These are phyloP conservation scores for Herpailurus yagouaroundi DNA, from an alignment of 2,113 vertebrate genomes.

Conservation along the genomic window DNA sequence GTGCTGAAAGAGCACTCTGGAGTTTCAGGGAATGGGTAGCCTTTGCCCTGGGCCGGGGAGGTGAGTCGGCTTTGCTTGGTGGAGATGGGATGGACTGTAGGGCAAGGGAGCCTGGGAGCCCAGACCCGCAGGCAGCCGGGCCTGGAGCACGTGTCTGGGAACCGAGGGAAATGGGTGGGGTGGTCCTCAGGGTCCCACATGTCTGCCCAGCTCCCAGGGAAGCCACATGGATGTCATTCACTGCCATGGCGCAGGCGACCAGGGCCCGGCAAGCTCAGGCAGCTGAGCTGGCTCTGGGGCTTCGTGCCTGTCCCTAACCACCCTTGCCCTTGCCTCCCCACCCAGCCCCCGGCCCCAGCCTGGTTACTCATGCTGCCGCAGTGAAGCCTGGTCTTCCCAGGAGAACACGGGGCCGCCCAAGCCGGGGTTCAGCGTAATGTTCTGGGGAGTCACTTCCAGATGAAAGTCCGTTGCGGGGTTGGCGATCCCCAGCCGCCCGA, in stretches of 20 bases:
- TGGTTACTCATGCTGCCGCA: slow-evolving; percentile 86
- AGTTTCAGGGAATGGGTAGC: neutral
- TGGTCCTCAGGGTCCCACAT: neutral
- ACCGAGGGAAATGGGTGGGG: neutral
- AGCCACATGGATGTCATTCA: neutral
- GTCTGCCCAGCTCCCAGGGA: neutral
- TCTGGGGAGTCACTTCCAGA: slow-evolving; percentile 88
- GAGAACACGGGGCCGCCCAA: slow-evolving; percentile 77
- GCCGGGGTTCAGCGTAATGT: slow-evolving; percentile 84
- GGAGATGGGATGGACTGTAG: neutral
- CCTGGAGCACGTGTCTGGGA: neutral
- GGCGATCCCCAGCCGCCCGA: slow-evolving; percentile 88
- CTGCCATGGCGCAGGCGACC: neutral
- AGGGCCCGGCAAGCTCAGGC: neutral
- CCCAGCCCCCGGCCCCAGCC: neutral
- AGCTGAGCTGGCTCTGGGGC: neutral
- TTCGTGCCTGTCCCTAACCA: neutral
- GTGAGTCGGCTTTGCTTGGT: neutral
- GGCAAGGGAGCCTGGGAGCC: neutral
- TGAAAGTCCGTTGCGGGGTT: slow-evolving; percentile 84
- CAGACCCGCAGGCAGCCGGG: neutral
- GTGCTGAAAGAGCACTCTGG: neutral
- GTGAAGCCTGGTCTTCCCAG: slow-evolving; percentile 85
- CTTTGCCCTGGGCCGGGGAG: neutral
- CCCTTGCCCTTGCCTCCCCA: neutral